Conservation (phyloP, 2,797 vertebrate species). For the Sebastolobus alascanus region DNA sequence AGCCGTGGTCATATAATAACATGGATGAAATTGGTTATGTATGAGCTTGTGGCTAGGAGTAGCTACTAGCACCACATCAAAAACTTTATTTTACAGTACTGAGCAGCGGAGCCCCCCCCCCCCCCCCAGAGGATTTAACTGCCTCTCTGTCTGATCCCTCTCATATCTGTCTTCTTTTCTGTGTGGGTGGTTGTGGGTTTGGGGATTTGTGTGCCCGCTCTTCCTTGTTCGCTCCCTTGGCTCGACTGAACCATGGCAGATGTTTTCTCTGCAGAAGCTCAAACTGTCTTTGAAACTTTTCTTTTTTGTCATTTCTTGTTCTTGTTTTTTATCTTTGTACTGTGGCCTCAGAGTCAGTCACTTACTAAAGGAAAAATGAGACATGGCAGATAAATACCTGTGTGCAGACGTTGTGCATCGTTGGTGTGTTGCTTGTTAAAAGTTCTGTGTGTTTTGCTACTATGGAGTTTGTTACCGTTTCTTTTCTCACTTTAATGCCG, state of each 20-base stretch:
- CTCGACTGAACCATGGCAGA: constrained; percentile 40
- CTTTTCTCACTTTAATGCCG: neutral
- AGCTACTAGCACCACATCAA: constrained; percentile 10
- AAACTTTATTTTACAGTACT: constrained; percentile 11
- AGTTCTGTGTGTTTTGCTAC: neutral
- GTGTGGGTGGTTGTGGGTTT: constrained; percentile 31
- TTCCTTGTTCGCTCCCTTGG: constrained; percentile 16
- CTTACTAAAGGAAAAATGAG: constrained; percentile 4
- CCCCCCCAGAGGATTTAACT: constrained; percentile 26
- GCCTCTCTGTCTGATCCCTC: constrained; percentile 34
- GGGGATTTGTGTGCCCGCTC: constrained; percentile 38
- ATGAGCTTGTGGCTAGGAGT: neutral
- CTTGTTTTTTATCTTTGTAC: constrained; percentile 1
- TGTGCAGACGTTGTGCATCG: neutral
- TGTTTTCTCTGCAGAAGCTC: constrained; percentile 60
- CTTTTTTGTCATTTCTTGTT: constrained; percentile 26
- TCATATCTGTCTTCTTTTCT: constrained; percentile 32
- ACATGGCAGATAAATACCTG: constrained; percentile 13
- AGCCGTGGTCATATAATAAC: neutral
- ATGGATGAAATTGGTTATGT: constrained; percentile 3
- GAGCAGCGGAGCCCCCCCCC: neutral
- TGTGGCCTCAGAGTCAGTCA: constrained; percentile 5
- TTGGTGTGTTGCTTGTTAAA: neutral
- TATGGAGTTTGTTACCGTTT: neutral
- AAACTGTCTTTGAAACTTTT: constrained; percentile 42